Evolutionary conservation across 2,797 vertebrate genomes (phyloP).

Genomic region (Apogon hyalosoma): DNA sequence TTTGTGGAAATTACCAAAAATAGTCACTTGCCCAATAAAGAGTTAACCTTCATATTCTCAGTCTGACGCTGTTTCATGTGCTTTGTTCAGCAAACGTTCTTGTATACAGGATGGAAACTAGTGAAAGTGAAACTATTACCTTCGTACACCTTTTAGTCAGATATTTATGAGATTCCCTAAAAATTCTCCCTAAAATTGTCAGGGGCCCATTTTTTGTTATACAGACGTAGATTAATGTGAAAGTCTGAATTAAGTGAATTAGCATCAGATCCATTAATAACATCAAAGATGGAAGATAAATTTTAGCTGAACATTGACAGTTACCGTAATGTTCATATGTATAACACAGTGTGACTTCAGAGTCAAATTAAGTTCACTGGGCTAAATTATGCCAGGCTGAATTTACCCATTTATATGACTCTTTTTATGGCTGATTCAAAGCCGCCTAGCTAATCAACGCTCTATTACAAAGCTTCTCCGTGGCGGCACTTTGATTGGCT

Average conservation of each 20-base stretch:
- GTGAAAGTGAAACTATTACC: neutral
- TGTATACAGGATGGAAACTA: no score
- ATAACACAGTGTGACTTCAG: constrained; percentile 76
- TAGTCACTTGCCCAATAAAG: neutral
- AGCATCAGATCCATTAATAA: constrained; percentile 58
- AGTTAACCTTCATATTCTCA: no score
- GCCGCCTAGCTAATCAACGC: constrained; percentile 81
- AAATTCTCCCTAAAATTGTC: constrained; percentile 23
- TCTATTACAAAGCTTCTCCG: constrained; percentile 79
- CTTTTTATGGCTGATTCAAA: constrained; percentile 82
- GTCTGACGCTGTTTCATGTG: no score
- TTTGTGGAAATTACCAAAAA: no score
- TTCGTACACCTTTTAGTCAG: neutral
- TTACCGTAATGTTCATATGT: constrained; percentile 66
- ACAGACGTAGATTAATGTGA: constrained; percentile 34
- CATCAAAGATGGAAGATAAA: constrained; percentile 59
- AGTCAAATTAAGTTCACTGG: constrained; percentile 81
- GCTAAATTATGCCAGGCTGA: constrained; percentile 75
- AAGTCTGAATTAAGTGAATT: constrained; percentile 42
- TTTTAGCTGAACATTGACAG: constrained; percentile 50
- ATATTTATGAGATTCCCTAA: constrained; percentile 26
- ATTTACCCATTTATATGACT: constrained; percentile 81
- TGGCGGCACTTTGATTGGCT: constrained; percentile 80
- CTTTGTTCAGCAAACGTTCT: no score
- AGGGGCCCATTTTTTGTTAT: constrained; percentile 33